Percentiles rank a stretch among this genome's conserved stretches.
Evolutionary conservation across 2,888 invertebrate genomes (phyloP).

Genomic region (Drosophila paracracens): DNA sequence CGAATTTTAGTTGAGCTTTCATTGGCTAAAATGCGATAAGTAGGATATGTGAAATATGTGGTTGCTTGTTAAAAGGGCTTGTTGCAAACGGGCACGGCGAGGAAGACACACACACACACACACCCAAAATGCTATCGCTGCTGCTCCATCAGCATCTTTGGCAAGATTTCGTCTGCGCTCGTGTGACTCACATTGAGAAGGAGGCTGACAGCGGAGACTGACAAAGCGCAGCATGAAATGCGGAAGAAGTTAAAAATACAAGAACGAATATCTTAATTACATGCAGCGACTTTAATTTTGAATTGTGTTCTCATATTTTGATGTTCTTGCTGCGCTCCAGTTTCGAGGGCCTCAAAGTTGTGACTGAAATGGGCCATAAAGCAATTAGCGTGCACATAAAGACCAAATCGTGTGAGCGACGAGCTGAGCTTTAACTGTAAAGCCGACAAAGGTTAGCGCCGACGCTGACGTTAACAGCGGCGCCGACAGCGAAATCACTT

Average conservation of each 20-base stretch:
- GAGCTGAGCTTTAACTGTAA: slow-evolving; percentile 66
- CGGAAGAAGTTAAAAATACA: slow-evolving; percentile 59
- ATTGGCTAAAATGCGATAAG: slow-evolving; percentile 9
- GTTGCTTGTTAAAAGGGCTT: slow-evolving; percentile 7
- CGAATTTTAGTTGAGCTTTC: slow-evolving; percentile 11
- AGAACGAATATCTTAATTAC: slow-evolving; percentile 63
- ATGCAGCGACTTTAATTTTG: slow-evolving; percentile 39
- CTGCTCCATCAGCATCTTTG: slow-evolving; percentile 40
- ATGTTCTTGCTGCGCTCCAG: slow-evolving; percentile 57
- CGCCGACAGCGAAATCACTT: slow-evolving; percentile 22
- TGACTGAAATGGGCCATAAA: slow-evolving; percentile 68
- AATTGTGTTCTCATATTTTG: slow-evolving; percentile 16
- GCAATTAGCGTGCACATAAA: slow-evolving; percentile 66
- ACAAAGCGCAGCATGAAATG: slow-evolving; percentile 57
- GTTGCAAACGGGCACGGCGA: slow-evolving; percentile 60
- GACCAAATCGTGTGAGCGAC: slow-evolving; percentile 62
- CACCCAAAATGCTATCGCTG: slow-evolving; percentile 55
- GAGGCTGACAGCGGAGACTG: slow-evolving; percentile 26
- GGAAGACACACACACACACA: slow-evolving; percentile 11
- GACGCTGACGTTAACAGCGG: slow-evolving; percentile 9
- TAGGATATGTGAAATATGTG: slow-evolving; percentile 14
- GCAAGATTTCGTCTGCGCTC: slow-evolving; percentile 55
- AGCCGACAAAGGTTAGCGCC: slow-evolving; percentile 63
- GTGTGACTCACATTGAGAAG: slow-evolving; percentile 49
- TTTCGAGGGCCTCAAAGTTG: slow-evolving; percentile 50